A percentile compares a stretch with the other conserved stretches of the same genome.
Evolutionary conservation across 2,113 vertebrate species (phyloP).

Genomic region (Notothenia coriiceps): DNA sequence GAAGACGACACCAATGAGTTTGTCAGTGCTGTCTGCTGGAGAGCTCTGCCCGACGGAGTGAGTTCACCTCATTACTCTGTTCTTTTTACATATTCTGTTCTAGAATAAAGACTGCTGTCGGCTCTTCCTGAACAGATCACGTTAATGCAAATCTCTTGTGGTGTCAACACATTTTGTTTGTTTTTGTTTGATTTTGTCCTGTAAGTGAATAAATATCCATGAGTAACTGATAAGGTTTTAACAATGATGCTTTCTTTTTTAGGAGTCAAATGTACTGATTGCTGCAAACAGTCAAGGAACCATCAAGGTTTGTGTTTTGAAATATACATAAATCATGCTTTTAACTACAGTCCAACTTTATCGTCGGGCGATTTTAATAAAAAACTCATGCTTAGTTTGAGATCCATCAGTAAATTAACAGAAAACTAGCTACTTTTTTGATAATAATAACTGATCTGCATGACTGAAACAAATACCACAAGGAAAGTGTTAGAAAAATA

Average conservation of each 20-base stretch:
- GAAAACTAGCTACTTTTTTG: not conserved
- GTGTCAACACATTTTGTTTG: no score
- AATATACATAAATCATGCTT: not conserved
- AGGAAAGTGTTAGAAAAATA: no score
- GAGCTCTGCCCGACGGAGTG: conserved; percentile 96
- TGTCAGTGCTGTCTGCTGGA: conserved; percentile 99
- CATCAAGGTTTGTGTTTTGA: conserved; percentile 92
- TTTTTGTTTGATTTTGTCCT: no score
- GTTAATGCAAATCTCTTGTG: not conserved
- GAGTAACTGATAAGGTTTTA: not conserved
- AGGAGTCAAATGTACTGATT: conserved; percentile 99
- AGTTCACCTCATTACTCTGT: conserved; percentile 61
- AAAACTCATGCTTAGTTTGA: not conserved
- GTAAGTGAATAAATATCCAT: no score
- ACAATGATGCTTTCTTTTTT: conserved; percentile 74
- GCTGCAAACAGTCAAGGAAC: conserved; percentile 99
- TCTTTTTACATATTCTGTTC: not conserved
- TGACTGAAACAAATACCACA: no score
- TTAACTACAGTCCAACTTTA: not conserved
- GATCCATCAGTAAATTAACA: not conserved
- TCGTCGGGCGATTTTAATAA: no score
- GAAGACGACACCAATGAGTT: conserved; percentile 99
- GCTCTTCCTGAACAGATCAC: not conserved
- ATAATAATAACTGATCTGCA: no score
- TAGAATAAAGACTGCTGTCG: not conserved